phyloP scores from a whole-genome alignment of 2,797 vertebrate species.

The Podarcis lilfordi region DNA sequence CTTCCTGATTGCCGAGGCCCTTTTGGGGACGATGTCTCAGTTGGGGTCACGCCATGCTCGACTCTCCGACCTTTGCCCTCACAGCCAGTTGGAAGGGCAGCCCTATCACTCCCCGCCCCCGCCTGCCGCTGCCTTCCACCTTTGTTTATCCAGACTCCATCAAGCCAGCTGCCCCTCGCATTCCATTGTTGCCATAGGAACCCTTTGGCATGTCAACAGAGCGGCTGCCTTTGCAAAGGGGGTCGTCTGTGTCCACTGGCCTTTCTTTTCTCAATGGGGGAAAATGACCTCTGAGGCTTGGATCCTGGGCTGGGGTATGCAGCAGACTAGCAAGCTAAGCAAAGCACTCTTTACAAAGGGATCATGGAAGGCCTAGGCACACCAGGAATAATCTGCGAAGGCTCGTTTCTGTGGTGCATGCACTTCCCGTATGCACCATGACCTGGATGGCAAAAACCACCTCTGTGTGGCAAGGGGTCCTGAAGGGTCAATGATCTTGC shows the following conservation, averaged over 20 bases:
- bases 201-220: constrained; percentile 28
- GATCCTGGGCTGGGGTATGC: background rate
- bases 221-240: background rate
- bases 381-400: background rate
- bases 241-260: background rate
- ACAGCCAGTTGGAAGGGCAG: constrained; percentile 32
- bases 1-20: background rate
- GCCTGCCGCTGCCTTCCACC: background rate
- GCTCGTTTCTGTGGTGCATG: background rate
- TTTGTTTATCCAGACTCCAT: constrained; percentile 52
- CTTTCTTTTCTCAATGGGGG: background rate
- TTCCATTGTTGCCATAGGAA: constrained; percentile 69
- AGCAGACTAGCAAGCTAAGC: background rate
- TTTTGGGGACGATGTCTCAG: background rate
- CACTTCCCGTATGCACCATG: background rate
- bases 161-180: constrained; percentile 58
- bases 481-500: background rate
- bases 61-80: constrained; percentile 27
- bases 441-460: background rate
- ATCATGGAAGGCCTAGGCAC: background rate
- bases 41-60: background rate
- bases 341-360: rapidly evolving
- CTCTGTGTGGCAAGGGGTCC: too few species aligned
- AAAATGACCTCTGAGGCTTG: background rate
- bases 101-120: background rate